Evolutionary conservation across 2,888 invertebrate genomes (phyloP).

Genomic region (Troglohyphantes excavatus): DNA sequence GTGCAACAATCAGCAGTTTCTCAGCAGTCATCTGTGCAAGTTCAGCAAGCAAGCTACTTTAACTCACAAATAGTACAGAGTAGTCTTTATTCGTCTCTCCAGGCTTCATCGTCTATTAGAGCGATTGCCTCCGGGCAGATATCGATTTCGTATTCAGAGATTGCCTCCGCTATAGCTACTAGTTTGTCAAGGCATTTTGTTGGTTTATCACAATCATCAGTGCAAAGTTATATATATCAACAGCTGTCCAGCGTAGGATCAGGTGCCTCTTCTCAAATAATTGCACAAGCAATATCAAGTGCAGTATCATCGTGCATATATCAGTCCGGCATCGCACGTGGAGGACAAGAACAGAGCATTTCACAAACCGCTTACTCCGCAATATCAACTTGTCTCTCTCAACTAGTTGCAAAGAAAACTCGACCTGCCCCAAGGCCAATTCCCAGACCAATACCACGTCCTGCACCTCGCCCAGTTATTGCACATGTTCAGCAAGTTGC

Average conservation of each 20-base stretch:
- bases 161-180: neutral
- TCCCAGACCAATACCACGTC: neutral
- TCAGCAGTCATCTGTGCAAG: neutral
- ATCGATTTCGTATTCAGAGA: neutral
- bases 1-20: neutral
- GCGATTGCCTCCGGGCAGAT: conserved; percentile 2
- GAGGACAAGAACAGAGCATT: conserved; percentile 24
- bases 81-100: neutral
- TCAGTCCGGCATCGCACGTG: neutral
- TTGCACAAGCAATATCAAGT: conserved; percentile 1
- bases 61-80: conserved; percentile 25
- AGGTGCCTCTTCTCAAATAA: neutral
- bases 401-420: neutral
- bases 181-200: neutral
- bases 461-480: neutral
- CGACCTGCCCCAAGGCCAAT: neutral
- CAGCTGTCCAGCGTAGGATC: neutral
- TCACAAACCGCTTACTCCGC: neutral
- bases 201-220: neutral
- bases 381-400: neutral
- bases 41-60: neutral
- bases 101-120: neutral
- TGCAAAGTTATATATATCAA: conserved; percentile 10
- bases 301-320: neutral
- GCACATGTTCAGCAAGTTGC: neutral